These are phyloP conservation scores for Palythoa caribaeorum DNA, from an alignment of 92 coral and sea anemone genomes.

Conservation along the genomic window DNA sequence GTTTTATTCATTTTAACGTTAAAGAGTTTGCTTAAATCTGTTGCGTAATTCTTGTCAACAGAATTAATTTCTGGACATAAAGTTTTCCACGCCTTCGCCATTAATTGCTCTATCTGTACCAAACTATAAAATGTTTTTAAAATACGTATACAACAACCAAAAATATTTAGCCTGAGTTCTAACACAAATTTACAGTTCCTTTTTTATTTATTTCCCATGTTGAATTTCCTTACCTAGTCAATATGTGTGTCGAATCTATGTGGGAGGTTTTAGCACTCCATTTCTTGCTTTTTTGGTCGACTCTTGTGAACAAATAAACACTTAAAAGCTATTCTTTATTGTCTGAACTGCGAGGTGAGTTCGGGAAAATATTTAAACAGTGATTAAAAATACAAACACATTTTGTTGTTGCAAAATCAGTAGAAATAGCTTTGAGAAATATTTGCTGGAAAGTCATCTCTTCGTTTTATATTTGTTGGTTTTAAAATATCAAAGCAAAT, in stretches of 20 bases:
- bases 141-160: not conserved
- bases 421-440: not conserved
- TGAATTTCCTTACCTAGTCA: not conserved
- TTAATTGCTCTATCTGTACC: not conserved
- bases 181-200: too few species aligned
- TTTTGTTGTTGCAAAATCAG: constrained; percentile 26
- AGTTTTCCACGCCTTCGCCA: not conserved
- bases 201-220: too few species aligned
- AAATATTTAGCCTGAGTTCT: not conserved
- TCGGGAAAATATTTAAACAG: constrained; percentile 4
- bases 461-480: not conserved
- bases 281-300: not conserved
- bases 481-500: not conserved
- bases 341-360: constrained; percentile 14
- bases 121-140: not conserved
- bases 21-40: not conserved
- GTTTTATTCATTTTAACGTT: not conserved
- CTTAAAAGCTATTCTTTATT: constrained; percentile 22
- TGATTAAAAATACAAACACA: constrained; percentile 8
- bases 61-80: not conserved
- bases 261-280: constrained; percentile 33
- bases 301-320: constrained; percentile 16
- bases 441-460: not conserved
- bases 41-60: not conserved
- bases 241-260: not conserved